These are phyloP conservation scores for Platichthys flesus DNA, from an alignment of 2,113 vertebrate species.

Conservation along the genomic window DNA sequence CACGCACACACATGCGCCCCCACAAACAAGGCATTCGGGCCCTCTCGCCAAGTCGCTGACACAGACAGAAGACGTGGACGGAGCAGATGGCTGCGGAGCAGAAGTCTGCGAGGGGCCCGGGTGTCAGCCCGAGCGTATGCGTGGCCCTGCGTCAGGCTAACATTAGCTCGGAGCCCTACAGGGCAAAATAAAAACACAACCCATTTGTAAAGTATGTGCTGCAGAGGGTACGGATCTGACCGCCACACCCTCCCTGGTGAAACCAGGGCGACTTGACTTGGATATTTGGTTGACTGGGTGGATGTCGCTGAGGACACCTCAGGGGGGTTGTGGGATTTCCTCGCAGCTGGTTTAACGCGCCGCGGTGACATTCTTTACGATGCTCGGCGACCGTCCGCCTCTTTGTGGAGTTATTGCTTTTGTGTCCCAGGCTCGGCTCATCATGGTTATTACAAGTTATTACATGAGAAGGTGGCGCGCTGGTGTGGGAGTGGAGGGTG, in stretches of 20 bases:
- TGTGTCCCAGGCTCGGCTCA: constrained; percentile 66
- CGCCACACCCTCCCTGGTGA: constrained; percentile 31
- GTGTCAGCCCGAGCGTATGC: constrained; percentile 35
- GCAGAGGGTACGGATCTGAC: constrained; percentile 24
- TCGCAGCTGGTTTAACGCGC: constrained; percentile 10
- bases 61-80: constrained; percentile 49
- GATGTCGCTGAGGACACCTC: constrained; percentile 15
- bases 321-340: constrained; percentile 19
- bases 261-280: constrained; percentile 62
- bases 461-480: constrained; percentile 59
- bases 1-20: constrained; percentile 23
- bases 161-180: constrained; percentile 39
- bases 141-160: constrained; percentile 33
- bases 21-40: constrained; percentile 44
- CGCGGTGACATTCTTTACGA: constrained; percentile 51
- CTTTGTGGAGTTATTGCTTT: constrained; percentile 81
- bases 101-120: constrained; percentile 44
- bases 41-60: constrained; percentile 63
- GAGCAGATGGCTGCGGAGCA: constrained; percentile 64
- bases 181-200: constrained; percentile 41
- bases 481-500: constrained; percentile 43
- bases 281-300: constrained; percentile 51
- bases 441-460: constrained; percentile 54
- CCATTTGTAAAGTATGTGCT: constrained; percentile 35
- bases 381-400: constrained; percentile 34